Evolutionary conservation across 2,113 vertebrate genomes (phyloP), one percentile per base, ranked within the genome.

Genomic region (Pachycephala philippinensis): DNA sequence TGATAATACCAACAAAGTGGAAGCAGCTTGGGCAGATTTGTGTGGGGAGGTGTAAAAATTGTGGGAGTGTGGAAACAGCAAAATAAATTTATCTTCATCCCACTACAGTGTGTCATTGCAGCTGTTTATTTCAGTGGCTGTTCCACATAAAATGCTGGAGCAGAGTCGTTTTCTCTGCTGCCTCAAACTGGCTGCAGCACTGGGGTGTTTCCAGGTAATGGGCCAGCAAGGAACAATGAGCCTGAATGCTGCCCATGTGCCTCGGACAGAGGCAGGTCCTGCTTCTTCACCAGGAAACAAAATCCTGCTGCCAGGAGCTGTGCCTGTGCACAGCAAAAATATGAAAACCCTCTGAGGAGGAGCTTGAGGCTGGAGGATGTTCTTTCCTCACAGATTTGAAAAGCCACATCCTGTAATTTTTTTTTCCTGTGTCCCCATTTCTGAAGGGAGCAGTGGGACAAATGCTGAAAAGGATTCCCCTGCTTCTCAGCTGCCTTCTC

Each of bases 21-120:
- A 96, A 96, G 88, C 95, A 94, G 91, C 95, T 96, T 89, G 85
- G 93, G 88, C 96, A 97, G 95, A 94, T 96, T 92, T 95, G 95
- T 95, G 90, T 96, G 88, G 92, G 96, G 93, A 96, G 93, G 95
- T 96, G 95, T 93, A 96, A 96, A 96, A 95, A 50, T 70, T 93
- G 96, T 97, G 89, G 96, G 96, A 96, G 96, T 96, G 95, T 94
- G 92, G 92, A 97, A 96, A 94, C 82, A 90, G 92, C 84, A 93
- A 97, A 96, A 97, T 94, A 96, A 94, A 97, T 97, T 95, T 95
- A 96, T 96, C 95, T 90, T 93, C 95, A 84, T 95, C 95, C 95
- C 86, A 95, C 92, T 93, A 45, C 90, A 94, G 84, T 96, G 96
- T 96, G 96, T 95, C 96, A 96, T 33, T 93, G 95, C 93, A 96